Evolutionary conservation across 1,140 invertebrate genomes (phyloP), one percentile per base, ranked within the genome.

Genomic region (Heliothis subflexa): DNA sequence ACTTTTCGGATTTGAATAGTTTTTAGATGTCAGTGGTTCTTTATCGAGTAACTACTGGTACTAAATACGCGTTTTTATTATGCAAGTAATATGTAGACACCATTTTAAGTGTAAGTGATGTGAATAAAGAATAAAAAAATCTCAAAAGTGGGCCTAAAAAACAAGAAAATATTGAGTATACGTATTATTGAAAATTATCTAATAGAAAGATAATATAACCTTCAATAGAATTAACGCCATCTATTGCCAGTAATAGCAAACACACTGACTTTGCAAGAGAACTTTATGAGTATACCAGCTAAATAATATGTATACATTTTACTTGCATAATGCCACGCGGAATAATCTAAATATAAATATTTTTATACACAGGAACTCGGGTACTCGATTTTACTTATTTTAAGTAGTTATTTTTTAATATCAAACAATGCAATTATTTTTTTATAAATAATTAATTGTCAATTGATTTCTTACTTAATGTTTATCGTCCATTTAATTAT

Each of bases 361-460:
- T 71, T 71, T 71, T 71, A 54, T 54, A 71, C 68, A 55, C n/a
- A 54, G 18, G 25, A 12, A n/a, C 55, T 71, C 68, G 68, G 68
- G 68, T 71, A 71, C 18, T 71, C 68, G 68, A 55, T 71, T 71
- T 55, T 71, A 71, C 50, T 55, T 71, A 71, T 16, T 33, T 40
- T 55, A 55, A 55, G 50, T 55, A 40, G 25, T 28, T 55, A 25
- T 71, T 71, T 55, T 71, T 12, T 52, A 47, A 50, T 47, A n/a
- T 54, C 52, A 71, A 49, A 70, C 50, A 70, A 71, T 71, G 68
- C 68, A 71, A 74, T 74, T 74, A 74, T 74, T 74, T 74, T 74
- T 74, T 57, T 33, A 55, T 55, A 40, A 18, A 49, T 64, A 52
- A 75, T 52, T 75, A 75, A 62, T 75, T 28, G n/a, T 18, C 47